Evolutionary conservation across 2,888 invertebrate species (phyloP), one percentile per base, ranked within the genome.

Genomic region (Buathra laborator): DNA sequence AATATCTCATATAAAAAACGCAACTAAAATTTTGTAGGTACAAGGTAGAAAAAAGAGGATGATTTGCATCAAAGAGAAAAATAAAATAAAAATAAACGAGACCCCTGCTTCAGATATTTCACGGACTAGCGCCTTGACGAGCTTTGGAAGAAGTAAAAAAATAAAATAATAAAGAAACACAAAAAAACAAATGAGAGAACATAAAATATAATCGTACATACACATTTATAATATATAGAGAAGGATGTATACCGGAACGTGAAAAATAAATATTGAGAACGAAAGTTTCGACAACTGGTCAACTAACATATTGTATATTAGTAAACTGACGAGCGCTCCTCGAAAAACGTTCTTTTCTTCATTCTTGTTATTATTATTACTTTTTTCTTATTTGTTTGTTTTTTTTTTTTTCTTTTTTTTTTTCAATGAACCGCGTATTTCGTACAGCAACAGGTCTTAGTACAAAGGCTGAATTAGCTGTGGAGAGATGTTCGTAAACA

Each of bases 11-110:
- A 92, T 92, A 92, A 92, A 74, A 93, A 93, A 92, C 88, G 90
- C 92, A 93, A 92, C 91, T 87, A 91, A 93, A 92, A 90, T 88
- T 90, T 91, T 88, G 89, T 91, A 92, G 91, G 90, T 92, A 92
- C 92, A 90, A 89, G 90, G 90, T 91, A 91, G 92, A 91, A 90
- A 90, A 90, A 92, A 89, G 84, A 89, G 87, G 85, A 87, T 88
- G 71, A 87, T 85, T 67, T 81, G 68, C 86, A 74, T 86, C 83
- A 85, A 89, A 86, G 72, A 79, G 72, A 85, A 68, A 84, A 86
- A 85, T 80, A 83, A 85, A 84, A 84, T 67, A 68, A 68, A 79
- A 71, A 75, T 48, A 86, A 84, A 78, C 76, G 74, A 84, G 87
- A 87, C 77, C 79, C 79, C 79, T 79, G 71, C 71, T 77, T 71